Evolutionary conservation across 2,113 vertebrate genomes (phyloP).

Genomic region (Pica pica): DNA sequence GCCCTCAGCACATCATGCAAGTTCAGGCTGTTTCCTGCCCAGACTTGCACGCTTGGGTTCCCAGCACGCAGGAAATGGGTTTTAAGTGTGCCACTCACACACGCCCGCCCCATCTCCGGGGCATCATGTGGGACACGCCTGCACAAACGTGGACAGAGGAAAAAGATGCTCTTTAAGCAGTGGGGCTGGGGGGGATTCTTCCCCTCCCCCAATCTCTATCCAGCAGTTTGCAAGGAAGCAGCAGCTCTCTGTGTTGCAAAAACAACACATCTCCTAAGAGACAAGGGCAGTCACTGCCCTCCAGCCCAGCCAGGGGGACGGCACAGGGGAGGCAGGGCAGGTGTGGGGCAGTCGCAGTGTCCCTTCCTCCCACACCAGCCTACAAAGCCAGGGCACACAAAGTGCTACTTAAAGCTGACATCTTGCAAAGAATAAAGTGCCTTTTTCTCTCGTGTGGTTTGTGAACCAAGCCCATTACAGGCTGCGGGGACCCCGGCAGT

Average conservation of each 20-base stretch:
- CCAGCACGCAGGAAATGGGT: background rate
- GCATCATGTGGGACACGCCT: background rate
- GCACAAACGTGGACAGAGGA: accelerated
- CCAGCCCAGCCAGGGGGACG: background rate
- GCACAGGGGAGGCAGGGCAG: background rate
- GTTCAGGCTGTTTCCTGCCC: background rate
- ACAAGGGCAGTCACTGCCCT: accelerated
- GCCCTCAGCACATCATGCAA: background rate
- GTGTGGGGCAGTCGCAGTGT: background rate
- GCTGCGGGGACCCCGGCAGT: background rate
- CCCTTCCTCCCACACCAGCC: background rate
- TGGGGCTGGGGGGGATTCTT: accelerated
- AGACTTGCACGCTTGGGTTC: background rate
- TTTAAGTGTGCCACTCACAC: background rate
- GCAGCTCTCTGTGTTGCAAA: background rate
- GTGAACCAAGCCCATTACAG: background rate
- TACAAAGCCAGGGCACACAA: background rate
- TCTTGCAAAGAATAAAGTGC: background rate
- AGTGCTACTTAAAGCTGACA: background rate
- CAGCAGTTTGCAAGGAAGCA: background rate
- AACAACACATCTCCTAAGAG: background rate
- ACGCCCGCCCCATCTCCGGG: background rate
- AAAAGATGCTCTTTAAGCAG: background rate
- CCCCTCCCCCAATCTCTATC: background rate
- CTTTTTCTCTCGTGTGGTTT: background rate